A percentile compares a stretch with the other conserved stretches of the same genome.
phyloP scores from a whole-genome alignment of 2,797 vertebrate species.

The Amblyopsis hoosieri region DNA sequence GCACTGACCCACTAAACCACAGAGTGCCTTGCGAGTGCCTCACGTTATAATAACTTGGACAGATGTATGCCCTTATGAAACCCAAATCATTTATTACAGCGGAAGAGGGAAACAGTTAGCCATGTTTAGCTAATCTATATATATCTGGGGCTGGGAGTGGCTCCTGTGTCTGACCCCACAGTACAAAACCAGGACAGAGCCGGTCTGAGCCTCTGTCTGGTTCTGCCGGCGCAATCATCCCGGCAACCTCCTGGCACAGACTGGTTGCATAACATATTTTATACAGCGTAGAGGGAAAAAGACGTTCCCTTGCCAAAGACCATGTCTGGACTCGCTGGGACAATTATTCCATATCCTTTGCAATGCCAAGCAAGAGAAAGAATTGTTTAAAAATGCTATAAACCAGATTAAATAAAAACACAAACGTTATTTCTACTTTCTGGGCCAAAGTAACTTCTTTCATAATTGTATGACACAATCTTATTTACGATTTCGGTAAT shows the following conservation, averaged over 20 bases:
- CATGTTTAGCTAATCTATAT: constrained; percentile 10
- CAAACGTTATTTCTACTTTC: too few species aligned
- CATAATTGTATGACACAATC: too few species aligned
- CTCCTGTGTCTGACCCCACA: constrained; percentile 20
- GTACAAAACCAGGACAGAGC: constrained; percentile 50
- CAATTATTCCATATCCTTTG: not conserved
- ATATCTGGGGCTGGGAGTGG: constrained; percentile 19
- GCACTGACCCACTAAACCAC: not conserved
- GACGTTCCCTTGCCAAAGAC: constrained; percentile 26
- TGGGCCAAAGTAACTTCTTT: too few species aligned
- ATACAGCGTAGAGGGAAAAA: constrained; percentile 27
- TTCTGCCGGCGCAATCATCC: constrained; percentile 50
- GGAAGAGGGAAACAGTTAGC: not conserved
- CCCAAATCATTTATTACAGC: constrained; percentile 25
- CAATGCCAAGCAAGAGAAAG: not conserved
- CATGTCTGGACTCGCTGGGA: constrained; percentile 4
- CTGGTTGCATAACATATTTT: constrained; percentile 36
- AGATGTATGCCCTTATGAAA: constrained; percentile 13
- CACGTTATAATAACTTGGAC: constrained; percentile 13
- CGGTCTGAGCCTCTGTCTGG: constrained; percentile 53
- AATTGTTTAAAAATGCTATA: not conserved
- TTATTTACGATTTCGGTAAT: too few species aligned
- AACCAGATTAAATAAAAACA: not conserved
- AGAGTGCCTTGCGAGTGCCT: constrained; percentile 13
- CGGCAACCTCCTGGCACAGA: constrained; percentile 37